phyloP scores from a whole-genome alignment of 2,888 invertebrate species.

The Gnatocerus cornutus region DNA sequence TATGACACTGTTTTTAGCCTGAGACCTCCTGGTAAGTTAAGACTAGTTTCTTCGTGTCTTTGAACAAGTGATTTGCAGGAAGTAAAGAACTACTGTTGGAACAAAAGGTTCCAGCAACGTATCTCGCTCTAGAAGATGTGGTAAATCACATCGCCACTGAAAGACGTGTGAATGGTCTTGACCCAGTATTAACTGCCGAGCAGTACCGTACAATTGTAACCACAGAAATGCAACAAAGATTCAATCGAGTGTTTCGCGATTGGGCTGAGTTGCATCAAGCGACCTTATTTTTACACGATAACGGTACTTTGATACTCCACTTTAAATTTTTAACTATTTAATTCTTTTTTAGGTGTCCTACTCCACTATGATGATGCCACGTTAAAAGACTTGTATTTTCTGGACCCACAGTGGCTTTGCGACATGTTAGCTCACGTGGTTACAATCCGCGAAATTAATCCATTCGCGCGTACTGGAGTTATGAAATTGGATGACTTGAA shows the following conservation, averaged over 20 bases:
- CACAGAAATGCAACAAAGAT: slow-evolving; percentile 79
- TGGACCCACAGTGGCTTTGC: slow-evolving; percentile 99
- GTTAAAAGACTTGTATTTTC: slow-evolving; percentile 93
- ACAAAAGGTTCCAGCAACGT: slow-evolving; percentile 96
- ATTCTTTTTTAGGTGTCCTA: slow-evolving; percentile 80
- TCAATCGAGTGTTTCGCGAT: slow-evolving; percentile 86
- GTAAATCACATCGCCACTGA: slow-evolving; percentile 88
- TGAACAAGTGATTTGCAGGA: no score
- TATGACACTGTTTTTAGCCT: slow-evolving; percentile 95
- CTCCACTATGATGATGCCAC: slow-evolving; percentile 96
- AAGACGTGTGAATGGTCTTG: slow-evolving; percentile 78
- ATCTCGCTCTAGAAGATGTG: slow-evolving; percentile 95
- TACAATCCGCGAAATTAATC: slow-evolving; percentile 97
- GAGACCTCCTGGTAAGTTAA: slow-evolving; percentile 83
- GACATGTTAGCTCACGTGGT: slow-evolving; percentile 98
- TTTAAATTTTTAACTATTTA: background rate
- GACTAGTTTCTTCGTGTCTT: no score
- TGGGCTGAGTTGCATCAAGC: slow-evolving; percentile 94
- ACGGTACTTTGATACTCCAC: slow-evolving; percentile 74
- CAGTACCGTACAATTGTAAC: slow-evolving; percentile 80
- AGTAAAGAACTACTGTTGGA: slow-evolving; percentile 93
- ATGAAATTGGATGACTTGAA: slow-evolving; percentile 96
- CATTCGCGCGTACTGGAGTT: slow-evolving; percentile 91
- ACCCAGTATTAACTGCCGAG: slow-evolving; percentile 89
- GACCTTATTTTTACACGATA: slow-evolving; percentile 97